A percentile compares a stretch with the other conserved stretches of the same genome.
Conservation (phyloP, 2,797 vertebrate genomes). For the Enteromius mattozi region DNA sequence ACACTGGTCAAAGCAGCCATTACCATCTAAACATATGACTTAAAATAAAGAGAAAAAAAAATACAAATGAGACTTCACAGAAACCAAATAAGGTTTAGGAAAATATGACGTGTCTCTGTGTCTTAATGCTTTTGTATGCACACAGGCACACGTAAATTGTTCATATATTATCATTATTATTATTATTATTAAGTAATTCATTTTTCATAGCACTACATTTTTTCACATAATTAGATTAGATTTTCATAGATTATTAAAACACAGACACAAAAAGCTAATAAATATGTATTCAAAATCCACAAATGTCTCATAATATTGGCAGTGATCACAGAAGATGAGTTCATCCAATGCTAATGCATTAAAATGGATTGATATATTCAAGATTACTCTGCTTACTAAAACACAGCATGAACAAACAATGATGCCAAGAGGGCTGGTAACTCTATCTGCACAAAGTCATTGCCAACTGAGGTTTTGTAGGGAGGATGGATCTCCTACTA, state of each 20-base stretch:
- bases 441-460: conserved; percentile 21
- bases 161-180: too few species aligned
- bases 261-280: too few species aligned
- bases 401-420: conserved; percentile 51
- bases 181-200: too few species aligned
- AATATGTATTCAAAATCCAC: not conserved
- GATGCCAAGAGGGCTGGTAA: conserved; percentile 55
- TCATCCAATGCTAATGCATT: conserved; percentile 1
- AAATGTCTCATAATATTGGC: conserved; percentile 17
- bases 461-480: conserved; percentile 41
- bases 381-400: conserved; percentile 45
- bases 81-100: not conserved
- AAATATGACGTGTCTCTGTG: not conserved
- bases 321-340: conserved; percentile 19
- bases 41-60: not conserved
- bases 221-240: too few species aligned
- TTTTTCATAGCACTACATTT: too few species aligned
- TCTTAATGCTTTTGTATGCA: not conserved
- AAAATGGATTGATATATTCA: conserved; percentile 28
- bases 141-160: not conserved
- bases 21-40: conserved; percentile 37
- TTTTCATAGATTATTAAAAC: not conserved
- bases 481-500: conserved; percentile 35
- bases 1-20: not conserved
- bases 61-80: not conserved